A percentile compares a stretch with the other conserved stretches of the same genome.
phyloP scores from a whole-genome alignment of 2,888 invertebrate species.

The Galerucella nymphaeae region DNA sequence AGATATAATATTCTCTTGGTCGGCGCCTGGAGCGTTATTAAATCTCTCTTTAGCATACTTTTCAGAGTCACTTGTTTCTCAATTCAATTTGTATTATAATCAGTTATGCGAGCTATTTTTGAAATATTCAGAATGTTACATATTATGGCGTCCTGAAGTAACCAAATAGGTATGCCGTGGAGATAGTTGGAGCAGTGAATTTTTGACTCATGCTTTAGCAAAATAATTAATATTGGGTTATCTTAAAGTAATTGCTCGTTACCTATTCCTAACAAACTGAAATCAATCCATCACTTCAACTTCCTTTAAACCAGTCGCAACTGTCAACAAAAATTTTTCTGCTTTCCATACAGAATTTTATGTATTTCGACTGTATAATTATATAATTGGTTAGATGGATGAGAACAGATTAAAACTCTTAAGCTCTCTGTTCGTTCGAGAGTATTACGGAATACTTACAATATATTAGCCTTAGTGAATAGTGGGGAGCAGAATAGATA shows the following conservation, averaged over 20 bases:
- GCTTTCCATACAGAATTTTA: background rate
- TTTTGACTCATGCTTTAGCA: too few relatives aligned
- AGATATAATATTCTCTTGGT: too few relatives aligned
- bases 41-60: background rate
- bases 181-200: too few relatives aligned
- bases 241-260: too few relatives aligned
- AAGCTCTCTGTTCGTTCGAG: background rate
- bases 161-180: too few relatives aligned
- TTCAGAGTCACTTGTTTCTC: background rate
- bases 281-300: too few relatives aligned
- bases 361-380: slow-evolving; percentile 2
- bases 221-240: too few relatives aligned
- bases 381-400: slow-evolving; percentile 1
- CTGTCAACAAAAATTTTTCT: background rate
- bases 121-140: too few relatives aligned
- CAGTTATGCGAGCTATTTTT: background rate
- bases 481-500: slow-evolving; percentile 24
- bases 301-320: background rate
- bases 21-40: background rate
- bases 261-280: too few relatives aligned
- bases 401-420: slow-evolving; percentile 1
- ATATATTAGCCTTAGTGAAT: slow-evolving; percentile 13
- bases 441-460: slow-evolving; percentile 1
- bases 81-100: background rate
- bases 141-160: too few relatives aligned